Evolutionary conservation across 2,113 vertebrate species (phyloP), one percentile per base, ranked within the genome.

Genomic region (Gobiocypris rarus): DNA sequence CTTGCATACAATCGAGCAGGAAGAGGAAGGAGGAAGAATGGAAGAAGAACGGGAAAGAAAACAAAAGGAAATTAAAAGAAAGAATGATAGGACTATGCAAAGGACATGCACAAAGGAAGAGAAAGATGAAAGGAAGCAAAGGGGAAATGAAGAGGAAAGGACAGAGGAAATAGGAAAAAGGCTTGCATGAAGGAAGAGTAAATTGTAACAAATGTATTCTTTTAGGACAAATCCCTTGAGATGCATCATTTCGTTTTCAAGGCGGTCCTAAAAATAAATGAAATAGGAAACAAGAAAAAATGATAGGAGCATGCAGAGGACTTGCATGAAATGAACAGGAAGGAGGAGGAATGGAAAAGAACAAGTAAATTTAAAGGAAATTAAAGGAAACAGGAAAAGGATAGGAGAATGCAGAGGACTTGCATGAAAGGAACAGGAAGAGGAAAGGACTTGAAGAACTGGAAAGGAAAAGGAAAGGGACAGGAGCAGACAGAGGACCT

Each of bases 401-500:
- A 22, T 11, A n/a, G 45, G 82, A 41, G 50, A 5, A 52, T 41
- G 7, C 48, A 43, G 48, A 26, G 83, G n/a, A 38, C 38, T 7
- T 38, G 38, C 38, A 38, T 7, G 59, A 58, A 76, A 9, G 19
- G 1, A 31, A 31, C 43, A 67, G 19, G 28, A 67, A 19, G 26
- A 52, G 6, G 4, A 19, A 73, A 15, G 11, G 5, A 19, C 4
- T 41, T 13, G 45, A 52, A 28, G 2, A 17, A 9, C 28, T 58
- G 26, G 28, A 15, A 71, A 9, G 13, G 5, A 52, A n/a, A 56
- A 17, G 24, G 9, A 4, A 56, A 34, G 5, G 5, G 9, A 14
- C 9, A 22, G 6, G 31, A 3, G 83, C 1, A n/a, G 13, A 52
- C 9, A 17, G 84, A 41, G 15, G 92, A 99, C 98, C 97, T 98